Evolutionary conservation across 1,140 invertebrate genomes (phyloP).

Genomic region (Heliconius nattereri): DNA sequence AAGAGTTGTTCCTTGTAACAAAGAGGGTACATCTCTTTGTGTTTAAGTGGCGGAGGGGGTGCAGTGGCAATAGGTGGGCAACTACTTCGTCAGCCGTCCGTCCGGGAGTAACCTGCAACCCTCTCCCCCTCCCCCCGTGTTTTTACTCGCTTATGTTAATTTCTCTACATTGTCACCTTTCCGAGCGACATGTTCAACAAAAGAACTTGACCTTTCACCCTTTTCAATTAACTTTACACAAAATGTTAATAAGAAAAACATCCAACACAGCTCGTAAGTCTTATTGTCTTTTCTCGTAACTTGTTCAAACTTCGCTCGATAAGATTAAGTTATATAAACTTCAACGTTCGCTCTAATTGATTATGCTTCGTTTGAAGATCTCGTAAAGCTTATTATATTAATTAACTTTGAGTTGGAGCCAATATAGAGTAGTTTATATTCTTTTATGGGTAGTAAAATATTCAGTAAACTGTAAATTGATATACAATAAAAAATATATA

Average conservation of each 20-base stretch:
- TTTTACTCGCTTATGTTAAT: conserved; percentile 42
- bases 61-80: conserved; percentile 53
- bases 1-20: conserved; percentile 76
- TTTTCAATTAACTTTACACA: not conserved
- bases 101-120: conserved; percentile 66
- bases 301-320: not conserved
- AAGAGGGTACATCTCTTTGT: conserved; percentile 78
- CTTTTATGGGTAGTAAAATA: not conserved
- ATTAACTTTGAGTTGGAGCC: not conserved
- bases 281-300: conserved; percentile 9
- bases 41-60: conserved; percentile 67
- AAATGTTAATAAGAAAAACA: not conserved
- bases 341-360: not conserved
- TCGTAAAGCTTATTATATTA: conserved; percentile 9
- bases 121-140: conserved; percentile 41
- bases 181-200: not conserved
- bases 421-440: not conserved
- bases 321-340: conserved; percentile 11
- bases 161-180: conserved; percentile 32
- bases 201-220: not conserved
- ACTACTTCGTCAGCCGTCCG: conserved; percentile 67
- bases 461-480: not conserved
- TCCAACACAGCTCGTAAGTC: not conserved
- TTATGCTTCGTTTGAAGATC: not conserved
- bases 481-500: not conserved